These are phyloP conservation scores for Falco cherrug DNA, from an alignment of 2,797 vertebrate species.

Conservation along the genomic window DNA sequence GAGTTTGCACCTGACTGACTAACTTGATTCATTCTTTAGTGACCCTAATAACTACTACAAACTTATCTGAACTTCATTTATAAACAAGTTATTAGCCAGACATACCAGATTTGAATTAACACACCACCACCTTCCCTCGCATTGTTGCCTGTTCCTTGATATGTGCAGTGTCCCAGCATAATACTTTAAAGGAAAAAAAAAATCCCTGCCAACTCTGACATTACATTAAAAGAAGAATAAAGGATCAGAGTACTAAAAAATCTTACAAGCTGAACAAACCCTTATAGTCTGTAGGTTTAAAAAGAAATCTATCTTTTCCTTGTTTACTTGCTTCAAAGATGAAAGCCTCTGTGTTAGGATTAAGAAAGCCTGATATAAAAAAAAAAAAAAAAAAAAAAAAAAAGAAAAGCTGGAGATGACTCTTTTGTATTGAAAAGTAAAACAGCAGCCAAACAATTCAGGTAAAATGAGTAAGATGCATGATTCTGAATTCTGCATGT, in stretches of 20 bases:
- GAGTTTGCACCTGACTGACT: not conserved
- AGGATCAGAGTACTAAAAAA: not conserved
- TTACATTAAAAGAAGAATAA: not conserved
- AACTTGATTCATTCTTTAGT: not conserved
- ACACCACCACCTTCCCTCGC: accelerated
- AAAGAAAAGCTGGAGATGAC: not conserved
- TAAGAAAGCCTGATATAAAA: not conserved
- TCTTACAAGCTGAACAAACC: not conserved
- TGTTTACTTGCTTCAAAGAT: slow-evolving; percentile 20
- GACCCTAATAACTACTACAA: not conserved
- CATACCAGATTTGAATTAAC: not conserved
- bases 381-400: not conserved
- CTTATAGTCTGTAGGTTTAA: not conserved
- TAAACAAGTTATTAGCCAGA: not conserved
- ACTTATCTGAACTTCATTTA: not conserved
- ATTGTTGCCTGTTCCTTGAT: not conserved
- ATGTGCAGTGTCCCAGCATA: not conserved
- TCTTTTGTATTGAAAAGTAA: not conserved
- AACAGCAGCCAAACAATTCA: not conserved
- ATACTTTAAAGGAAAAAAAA: not conserved
- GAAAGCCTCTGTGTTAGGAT: not conserved
- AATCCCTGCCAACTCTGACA: not conserved
- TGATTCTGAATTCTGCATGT: not conserved
- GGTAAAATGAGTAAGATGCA: not conserved
- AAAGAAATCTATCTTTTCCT: not conserved